Evolutionary conservation across 35 echinoderm and acorn worm genomes (phyloP).

Genomic region (Nesometra sesokonis): DNA sequence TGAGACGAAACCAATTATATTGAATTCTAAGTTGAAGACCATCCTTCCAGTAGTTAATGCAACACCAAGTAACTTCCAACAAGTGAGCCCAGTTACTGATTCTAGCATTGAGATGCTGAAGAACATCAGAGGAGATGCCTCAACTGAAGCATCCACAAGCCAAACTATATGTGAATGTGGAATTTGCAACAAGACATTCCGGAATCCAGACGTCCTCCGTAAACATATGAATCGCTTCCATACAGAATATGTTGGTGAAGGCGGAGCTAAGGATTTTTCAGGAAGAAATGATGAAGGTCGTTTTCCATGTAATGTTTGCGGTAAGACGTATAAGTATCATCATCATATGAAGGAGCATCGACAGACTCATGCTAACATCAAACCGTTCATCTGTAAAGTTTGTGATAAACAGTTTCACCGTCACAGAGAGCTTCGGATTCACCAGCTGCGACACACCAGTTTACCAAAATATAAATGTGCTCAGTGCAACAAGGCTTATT

Average conservation of each 20-base stretch:
- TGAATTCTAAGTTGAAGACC: background rate
- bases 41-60: background rate
- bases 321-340: constrained; percentile 59
- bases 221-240: background rate
- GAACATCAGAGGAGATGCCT: background rate
- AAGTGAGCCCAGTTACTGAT: background rate
- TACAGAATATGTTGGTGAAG: background rate
- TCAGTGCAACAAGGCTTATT: background rate
- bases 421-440: constrained; percentile 41
- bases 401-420: constrained; percentile 32
- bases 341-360: constrained; percentile 51
- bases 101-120: background rate
- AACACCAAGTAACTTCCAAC: background rate
- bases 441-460: constrained; percentile 41
- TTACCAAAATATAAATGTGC: background rate
- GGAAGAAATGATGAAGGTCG: background rate
- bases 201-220: background rate
- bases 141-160: background rate
- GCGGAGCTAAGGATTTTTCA: background rate
- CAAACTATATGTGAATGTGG: background rate
- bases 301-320: constrained; percentile 37
- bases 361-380: constrained; percentile 39
- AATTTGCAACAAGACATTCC: background rate
- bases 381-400: constrained; percentile 45
- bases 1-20: background rate